Percentiles rank a stretch among this genome's conserved stretches.
Evolutionary conservation across 2,888 invertebrate species (phyloP).

Genomic region (Heliconius sara): DNA sequence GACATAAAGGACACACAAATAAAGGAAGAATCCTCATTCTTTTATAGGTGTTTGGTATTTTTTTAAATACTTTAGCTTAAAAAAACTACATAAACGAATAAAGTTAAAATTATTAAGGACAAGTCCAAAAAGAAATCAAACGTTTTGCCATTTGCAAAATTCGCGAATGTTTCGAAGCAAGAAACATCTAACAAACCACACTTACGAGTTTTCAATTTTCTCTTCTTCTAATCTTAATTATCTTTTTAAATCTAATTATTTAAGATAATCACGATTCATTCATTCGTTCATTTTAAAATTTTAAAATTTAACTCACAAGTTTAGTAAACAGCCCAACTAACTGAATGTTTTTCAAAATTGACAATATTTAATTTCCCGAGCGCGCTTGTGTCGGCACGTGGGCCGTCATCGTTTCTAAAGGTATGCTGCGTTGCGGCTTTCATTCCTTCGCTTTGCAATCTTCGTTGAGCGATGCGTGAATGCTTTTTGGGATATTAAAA

Average conservation of each 20-base stretch:
- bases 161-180: too few species aligned
- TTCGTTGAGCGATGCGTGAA: slow-evolving; percentile 29
- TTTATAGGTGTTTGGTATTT: too few species aligned
- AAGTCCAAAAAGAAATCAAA: too few species aligned
- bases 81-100: too few species aligned
- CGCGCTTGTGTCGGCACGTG: slow-evolving; percentile 23
- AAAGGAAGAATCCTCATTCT: neutral
- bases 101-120: too few species aligned
- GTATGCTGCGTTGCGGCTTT: slow-evolving; percentile 26
- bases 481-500: slow-evolving; percentile 31
- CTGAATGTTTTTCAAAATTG: neutral
- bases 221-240: neutral
- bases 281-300: too few species aligned
- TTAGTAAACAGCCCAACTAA: neutral
- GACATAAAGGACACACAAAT: too few species aligned
- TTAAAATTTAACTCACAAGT: too few species aligned
- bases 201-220: neutral
- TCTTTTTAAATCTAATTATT: neutral
- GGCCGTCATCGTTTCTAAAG: slow-evolving; percentile 17
- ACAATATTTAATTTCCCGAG: slow-evolving; percentile 18
- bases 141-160: too few species aligned
- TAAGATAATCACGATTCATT: too few species aligned
- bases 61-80: too few species aligned
- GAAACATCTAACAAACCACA: too few species aligned
- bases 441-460: slow-evolving; percentile 26